Percentiles rank a stretch among this genome's conserved stretches.
phyloP scores from a whole-genome alignment of 2,797 vertebrate genomes.

The Anableps anableps region DNA sequence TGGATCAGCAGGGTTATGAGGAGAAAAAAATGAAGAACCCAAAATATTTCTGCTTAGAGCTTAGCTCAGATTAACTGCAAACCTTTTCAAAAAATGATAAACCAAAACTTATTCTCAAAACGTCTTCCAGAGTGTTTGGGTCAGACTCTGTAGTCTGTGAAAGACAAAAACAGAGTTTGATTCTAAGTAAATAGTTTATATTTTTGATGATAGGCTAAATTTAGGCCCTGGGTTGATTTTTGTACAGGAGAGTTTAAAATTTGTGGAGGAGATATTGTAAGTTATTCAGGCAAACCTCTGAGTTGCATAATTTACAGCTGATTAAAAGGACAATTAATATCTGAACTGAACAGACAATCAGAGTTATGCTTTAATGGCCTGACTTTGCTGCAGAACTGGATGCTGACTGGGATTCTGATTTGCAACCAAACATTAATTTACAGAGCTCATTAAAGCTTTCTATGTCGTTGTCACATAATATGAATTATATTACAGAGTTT shows the following conservation, averaged over 20 bases:
- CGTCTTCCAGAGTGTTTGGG: not conserved
- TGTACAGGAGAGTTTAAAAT: not conserved
- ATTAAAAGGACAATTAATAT: not conserved
- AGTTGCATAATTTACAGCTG: not conserved
- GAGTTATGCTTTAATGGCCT: not conserved
- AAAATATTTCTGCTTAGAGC: not conserved
- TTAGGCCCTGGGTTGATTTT: not conserved
- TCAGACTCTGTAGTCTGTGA: not conserved
- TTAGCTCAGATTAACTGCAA: not conserved
- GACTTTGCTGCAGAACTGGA: not conserved
- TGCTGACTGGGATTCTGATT: not conserved
- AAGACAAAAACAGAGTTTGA: not conserved
- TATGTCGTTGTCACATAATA: not conserved
- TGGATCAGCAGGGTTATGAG: not conserved
- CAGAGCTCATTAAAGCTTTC: not conserved
- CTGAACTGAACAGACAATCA: not conserved
- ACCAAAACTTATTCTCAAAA: not conserved
- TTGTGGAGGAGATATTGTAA: not conserved
- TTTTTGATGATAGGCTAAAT: not conserved
- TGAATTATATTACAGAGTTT: no score
- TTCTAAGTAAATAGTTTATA: not conserved
- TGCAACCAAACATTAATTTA: not conserved
- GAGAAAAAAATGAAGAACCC: not conserved
- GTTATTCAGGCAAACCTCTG: not conserved
- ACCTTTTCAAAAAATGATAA: not conserved